Conservation (phyloP, 1,140 invertebrate genomes). For the Orius insidiosus region DNA sequence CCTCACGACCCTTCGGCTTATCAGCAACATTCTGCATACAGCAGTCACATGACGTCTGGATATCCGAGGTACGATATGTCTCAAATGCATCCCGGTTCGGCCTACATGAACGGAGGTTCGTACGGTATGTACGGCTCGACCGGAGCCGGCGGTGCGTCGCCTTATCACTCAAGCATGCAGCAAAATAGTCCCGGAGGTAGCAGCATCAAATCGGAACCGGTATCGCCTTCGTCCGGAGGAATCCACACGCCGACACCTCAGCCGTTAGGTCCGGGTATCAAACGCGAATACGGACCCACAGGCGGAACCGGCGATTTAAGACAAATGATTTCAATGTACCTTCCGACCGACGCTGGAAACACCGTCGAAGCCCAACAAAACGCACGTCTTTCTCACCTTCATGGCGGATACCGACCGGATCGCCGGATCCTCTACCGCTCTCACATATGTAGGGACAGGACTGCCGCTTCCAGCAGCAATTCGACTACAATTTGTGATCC, state of each 20-base stretch:
- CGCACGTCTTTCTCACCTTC: conserved; percentile 16
- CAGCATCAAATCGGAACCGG: conserved; percentile 68
- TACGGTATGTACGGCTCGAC: conserved; percentile 42
- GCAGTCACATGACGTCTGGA: conserved; percentile 32
- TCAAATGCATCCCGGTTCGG: conserved; percentile 51
- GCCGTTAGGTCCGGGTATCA: conserved; percentile 22
- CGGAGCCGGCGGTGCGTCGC: conserved; percentile 38
- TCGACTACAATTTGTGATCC: conserved; percentile 18
- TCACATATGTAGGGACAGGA: conserved; percentile 21
- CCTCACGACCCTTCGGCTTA: conserved; percentile 55
- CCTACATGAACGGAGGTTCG: conserved; percentile 64
- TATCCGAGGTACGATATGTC: conserved; percentile 60
- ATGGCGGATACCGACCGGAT: conserved; percentile 14
- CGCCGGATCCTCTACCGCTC: conserved; percentile 19
- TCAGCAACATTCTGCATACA: conserved; percentile 57
- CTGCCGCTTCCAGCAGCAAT: conserved; percentile 16
- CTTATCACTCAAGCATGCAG: conserved; percentile 34
- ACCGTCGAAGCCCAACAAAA: conserved; percentile 26
- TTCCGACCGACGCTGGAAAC: conserved; percentile 33
- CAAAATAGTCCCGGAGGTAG: conserved; percentile 64
- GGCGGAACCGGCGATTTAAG: conserved; percentile 39
- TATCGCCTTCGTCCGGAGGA: conserved; percentile 44
- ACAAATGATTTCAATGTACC: conserved; percentile 71
- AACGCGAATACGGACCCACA: conserved; percentile 25
- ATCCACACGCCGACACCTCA: conserved; percentile 28